A percentile compares a stretch with the other conserved stretches of the same genome.
Conservation (phyloP, 2,797 vertebrate species). For the Chiroxiphia lanceolata region DNA sequence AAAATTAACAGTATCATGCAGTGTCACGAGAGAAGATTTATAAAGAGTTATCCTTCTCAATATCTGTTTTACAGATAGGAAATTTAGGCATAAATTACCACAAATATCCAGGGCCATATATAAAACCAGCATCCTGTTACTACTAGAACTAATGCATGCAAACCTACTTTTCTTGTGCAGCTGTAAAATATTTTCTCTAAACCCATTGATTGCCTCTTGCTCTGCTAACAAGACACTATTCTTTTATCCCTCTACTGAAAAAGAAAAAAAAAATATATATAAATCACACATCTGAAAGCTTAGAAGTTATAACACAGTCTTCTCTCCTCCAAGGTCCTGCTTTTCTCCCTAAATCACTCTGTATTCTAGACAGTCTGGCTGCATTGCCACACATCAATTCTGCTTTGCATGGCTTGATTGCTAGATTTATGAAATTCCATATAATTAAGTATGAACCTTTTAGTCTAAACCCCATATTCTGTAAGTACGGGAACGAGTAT, state of each 20-base stretch:
- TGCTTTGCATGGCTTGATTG: neutral
- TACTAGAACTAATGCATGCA: neutral
- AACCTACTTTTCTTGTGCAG: neutral
- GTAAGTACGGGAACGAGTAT: neutral
- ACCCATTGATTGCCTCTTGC: neutral
- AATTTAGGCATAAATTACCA: neutral
- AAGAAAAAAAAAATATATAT: neutral
- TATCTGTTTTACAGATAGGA: neutral
- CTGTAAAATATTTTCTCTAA: neutral
- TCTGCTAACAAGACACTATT: neutral
- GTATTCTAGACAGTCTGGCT: constrained; percentile 23
- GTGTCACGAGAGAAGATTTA: neutral
- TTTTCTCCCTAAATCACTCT: neutral
- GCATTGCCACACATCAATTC: neutral
- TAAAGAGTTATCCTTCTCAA: neutral
- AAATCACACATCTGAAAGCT: neutral
- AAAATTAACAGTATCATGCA: neutral
- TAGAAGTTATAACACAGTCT: neutral
- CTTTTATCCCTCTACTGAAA: neutral
- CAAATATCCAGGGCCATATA: neutral
- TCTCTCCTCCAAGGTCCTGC: neutral
- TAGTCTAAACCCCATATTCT: neutral
- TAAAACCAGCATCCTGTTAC: neutral
- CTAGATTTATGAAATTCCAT: constrained; percentile 6
- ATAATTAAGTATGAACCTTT: constrained; percentile 11